Percentiles rank a stretch among this genome's conserved stretches.
These are phyloP conservation scores for Scaptomyza pallida DNA, from an alignment of 1,140 invertebrate genomes.

Conservation along the genomic window DNA sequence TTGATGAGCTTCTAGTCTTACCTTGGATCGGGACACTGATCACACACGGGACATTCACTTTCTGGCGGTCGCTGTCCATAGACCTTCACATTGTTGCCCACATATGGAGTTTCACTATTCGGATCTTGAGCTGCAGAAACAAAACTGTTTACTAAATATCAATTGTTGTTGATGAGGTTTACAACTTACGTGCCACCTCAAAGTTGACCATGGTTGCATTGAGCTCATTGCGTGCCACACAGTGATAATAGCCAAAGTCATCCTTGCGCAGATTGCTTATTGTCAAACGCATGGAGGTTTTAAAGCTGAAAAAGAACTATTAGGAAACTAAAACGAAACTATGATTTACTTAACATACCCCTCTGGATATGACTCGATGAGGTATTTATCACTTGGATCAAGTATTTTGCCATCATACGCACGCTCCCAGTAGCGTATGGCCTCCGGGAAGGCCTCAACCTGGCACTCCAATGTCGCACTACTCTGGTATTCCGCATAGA, in stretches of 20 bases:
- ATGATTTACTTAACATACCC: slow-evolving; percentile 52
- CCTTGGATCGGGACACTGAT: slow-evolving; percentile 85
- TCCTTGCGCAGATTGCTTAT: slow-evolving; percentile 87
- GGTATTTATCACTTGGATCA: slow-evolving; percentile 88
- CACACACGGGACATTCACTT: slow-evolving; percentile 86
- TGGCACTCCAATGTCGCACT: slow-evolving; percentile 91
- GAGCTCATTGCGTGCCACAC: slow-evolving; percentile 92
- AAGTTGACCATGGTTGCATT: slow-evolving; percentile 91
- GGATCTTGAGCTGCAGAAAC: slow-evolving; percentile 71
- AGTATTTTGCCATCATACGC: slow-evolving; percentile 89
- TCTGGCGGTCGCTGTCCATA: slow-evolving; percentile 86
- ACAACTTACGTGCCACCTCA: slow-evolving; percentile 88
- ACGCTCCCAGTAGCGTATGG: slow-evolving; percentile 93
- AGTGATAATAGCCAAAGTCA: slow-evolving; percentile 91
- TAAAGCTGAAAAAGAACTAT: slow-evolving; percentile 60
- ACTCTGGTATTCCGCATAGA: slow-evolving; percentile 89
- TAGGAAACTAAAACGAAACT: neutral
- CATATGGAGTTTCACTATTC: slow-evolving; percentile 79
- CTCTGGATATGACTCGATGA: slow-evolving; percentile 86
- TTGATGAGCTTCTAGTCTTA: slow-evolving; percentile 13
- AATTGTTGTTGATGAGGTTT: neutral
- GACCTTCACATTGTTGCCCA: slow-evolving; percentile 83
- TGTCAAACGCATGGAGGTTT: slow-evolving; percentile 88
- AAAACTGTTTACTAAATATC: too few species aligned
- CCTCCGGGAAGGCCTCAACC: slow-evolving; percentile 93